Evolutionary conservation across 2,797 vertebrate species (phyloP).

Genomic region (Neopelma chrysocephalum): DNA sequence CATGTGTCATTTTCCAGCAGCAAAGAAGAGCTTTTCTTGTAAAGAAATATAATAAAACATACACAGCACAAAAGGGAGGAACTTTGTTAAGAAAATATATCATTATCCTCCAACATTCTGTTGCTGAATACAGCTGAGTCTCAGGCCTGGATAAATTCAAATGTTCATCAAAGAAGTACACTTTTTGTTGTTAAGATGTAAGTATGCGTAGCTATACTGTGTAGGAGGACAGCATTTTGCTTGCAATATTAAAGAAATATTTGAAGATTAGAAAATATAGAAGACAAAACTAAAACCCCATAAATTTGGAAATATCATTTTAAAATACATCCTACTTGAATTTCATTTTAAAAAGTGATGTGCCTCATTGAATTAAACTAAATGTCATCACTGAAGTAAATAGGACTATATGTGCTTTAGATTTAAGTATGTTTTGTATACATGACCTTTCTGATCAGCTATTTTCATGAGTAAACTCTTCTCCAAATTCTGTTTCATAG

Average conservation of each 20-base stretch:
- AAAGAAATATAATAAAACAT: background rate
- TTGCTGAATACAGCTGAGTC: background rate
- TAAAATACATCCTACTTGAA: background rate
- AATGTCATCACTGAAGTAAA: background rate
- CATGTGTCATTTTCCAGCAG: background rate
- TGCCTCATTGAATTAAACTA: background rate
- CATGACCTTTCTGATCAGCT: background rate
- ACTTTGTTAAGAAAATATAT: background rate
- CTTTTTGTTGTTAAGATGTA: background rate
- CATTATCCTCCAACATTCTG: background rate
- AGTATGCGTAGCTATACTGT: background rate
- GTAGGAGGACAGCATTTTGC: background rate
- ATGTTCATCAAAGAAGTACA: background rate
- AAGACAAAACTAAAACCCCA: background rate
- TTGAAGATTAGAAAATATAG: background rate
- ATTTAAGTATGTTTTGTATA: background rate
- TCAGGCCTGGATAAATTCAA: background rate
- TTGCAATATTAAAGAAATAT: background rate
- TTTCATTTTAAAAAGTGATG: background rate
- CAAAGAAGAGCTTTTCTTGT: background rate
- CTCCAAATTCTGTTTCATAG: background rate
- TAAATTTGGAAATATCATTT: background rate
- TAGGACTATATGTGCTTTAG: background rate
- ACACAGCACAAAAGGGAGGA: background rate
- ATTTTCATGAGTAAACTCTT: background rate